These are phyloP conservation scores for Aselliscus stoliczkanus DNA, from an alignment of 2,797 vertebrate species.

Conservation along the genomic window DNA sequence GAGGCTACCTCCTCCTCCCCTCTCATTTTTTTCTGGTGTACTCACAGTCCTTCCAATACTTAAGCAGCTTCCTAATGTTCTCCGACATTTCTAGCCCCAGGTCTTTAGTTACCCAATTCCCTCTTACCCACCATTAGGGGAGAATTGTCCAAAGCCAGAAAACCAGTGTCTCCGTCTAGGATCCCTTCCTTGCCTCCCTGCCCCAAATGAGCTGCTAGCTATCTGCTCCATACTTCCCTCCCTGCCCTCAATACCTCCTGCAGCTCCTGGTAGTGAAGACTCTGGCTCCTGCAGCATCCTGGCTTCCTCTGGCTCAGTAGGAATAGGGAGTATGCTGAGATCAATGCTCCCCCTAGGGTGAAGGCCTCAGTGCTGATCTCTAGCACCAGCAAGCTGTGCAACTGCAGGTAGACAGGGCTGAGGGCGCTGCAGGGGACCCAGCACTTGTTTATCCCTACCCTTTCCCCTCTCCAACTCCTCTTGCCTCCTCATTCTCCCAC, in stretches of 20 bases:
- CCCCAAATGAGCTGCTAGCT: not conserved
- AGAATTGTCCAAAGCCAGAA: not conserved
- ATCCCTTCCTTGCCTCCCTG: not conserved
- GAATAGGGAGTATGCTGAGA: slow-evolving; percentile 53
- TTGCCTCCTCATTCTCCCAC: not conserved
- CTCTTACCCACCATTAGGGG: not conserved
- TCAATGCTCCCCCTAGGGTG: slow-evolving; percentile 50
- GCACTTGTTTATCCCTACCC: not conserved
- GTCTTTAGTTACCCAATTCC: not conserved
- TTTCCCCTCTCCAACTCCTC: not conserved
- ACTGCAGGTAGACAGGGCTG: slow-evolving; percentile 48
- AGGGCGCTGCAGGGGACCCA: not conserved
- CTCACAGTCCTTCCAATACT: not conserved
- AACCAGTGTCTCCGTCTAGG: not conserved
- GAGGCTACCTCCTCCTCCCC: not conserved
- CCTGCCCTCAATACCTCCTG: slow-evolving; percentile 55
- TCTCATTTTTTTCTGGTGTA: not conserved
- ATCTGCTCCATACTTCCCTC: not conserved
- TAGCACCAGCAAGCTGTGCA: slow-evolving; percentile 52
- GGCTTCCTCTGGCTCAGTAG: slow-evolving; percentile 66
- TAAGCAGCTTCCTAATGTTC: not conserved
- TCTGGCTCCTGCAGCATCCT: slow-evolving; percentile 60
- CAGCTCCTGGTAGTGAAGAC: slow-evolving; percentile 65
- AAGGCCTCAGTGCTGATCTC: slow-evolving; percentile 63
- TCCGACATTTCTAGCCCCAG: not conserved